These are phyloP conservation scores for Xestia xanthographa DNA, from an alignment of 2,888 invertebrate genomes.

Conservation along the genomic window DNA sequence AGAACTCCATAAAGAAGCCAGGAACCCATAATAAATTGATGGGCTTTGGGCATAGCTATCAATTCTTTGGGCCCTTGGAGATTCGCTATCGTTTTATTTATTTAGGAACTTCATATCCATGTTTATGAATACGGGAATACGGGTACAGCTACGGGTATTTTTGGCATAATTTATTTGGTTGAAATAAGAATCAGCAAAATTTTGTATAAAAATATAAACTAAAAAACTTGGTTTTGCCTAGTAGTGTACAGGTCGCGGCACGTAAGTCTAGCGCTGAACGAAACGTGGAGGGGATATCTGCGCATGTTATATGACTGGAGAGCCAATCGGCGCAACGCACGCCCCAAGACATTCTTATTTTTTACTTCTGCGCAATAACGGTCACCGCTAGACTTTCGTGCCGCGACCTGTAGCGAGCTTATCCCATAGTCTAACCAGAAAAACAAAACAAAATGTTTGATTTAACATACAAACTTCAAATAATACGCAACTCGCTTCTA, in stretches of 20 bases:
- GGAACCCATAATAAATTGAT: conserved; percentile 56
- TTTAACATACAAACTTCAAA: neutral
- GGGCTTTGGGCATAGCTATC: conserved; percentile 56
- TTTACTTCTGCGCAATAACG: too few relatives aligned
- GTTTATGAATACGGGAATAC: conserved; percentile 32
- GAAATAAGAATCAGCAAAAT: neutral
- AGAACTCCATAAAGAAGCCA: conserved; percentile 45
- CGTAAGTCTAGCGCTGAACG: too few relatives aligned
- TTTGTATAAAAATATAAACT: neutral
- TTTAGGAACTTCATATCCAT: conserved; percentile 43
- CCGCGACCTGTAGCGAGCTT: too few relatives aligned
- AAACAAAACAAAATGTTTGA: neutral
- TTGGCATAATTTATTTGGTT: conserved; percentile 12
- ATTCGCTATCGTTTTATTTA: conserved; percentile 64
- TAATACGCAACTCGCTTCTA: neutral
- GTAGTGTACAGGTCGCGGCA: too few relatives aligned
- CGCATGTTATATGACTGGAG: too few relatives aligned
- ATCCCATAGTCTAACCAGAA: too few relatives aligned
- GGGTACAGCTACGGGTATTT: too few relatives aligned
- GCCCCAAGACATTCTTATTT: too few relatives aligned
- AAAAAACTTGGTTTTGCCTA: too few relatives aligned
- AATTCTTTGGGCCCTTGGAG: conserved; percentile 53
- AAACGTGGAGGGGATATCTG: too few relatives aligned
- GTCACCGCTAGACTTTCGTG: too few relatives aligned
- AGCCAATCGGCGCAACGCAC: too few relatives aligned